A percentile compares a stretch with the other conserved stretches of the same genome.
Conservation (phyloP, 2,113 vertebrate genomes). For the Macquaria ambigua region DNA sequence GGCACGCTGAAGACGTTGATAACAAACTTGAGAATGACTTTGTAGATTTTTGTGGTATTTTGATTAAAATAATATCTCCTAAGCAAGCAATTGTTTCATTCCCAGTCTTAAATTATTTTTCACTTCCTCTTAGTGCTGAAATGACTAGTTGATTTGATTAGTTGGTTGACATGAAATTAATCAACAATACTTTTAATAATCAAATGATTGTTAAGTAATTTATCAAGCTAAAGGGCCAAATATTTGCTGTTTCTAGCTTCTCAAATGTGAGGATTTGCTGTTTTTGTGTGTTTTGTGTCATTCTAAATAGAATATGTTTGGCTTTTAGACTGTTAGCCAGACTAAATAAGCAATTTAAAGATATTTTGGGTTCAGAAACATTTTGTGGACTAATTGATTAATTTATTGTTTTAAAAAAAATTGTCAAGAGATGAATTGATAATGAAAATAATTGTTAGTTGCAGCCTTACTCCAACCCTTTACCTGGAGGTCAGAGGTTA, state of each 20-base stretch:
- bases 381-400: too few relatives aligned
- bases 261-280: neutral
- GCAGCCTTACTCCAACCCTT: neutral
- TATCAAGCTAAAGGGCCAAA: neutral
- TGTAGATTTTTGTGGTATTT: neutral
- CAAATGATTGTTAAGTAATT: neutral
- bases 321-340: neutral
- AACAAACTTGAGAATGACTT: conserved; percentile 13
- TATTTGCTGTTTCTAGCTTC: neutral
- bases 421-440: too few relatives aligned
- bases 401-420: too few relatives aligned
- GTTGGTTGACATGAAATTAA: neutral
- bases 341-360: neutral
- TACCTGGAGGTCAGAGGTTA: conserved; percentile 13
- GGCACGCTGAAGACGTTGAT: neutral
- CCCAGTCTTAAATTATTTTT: neutral
- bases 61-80: neutral
- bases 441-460: neutral
- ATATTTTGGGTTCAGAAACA: too few relatives aligned
- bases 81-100: neutral
- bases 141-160: neutral
- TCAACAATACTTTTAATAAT: neutral
- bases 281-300: neutral
- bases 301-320: neutral
- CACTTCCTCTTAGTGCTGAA: neutral